phyloP scores from a whole-genome alignment of 2,797 vertebrate species.

The Bryconaethiops microstoma region DNA sequence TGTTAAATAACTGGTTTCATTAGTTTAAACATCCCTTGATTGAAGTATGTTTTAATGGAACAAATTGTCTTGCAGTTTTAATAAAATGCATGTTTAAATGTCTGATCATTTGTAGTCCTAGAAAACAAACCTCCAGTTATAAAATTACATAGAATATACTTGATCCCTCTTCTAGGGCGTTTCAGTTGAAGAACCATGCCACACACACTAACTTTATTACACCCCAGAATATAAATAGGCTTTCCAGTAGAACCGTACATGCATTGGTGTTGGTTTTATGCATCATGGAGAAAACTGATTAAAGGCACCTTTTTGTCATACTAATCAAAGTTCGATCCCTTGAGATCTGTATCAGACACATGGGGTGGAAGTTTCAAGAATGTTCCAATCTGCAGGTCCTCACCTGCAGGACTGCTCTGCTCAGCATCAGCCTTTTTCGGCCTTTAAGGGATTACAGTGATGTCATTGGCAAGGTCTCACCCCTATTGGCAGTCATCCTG shows the following conservation, averaged over 20 bases:
- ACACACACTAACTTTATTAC: not conserved
- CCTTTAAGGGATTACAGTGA: slow-evolving; percentile 61
- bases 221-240: not conserved
- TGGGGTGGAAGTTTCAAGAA: slow-evolving; percentile 29
- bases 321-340: not conserved
- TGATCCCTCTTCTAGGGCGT: not conserved
- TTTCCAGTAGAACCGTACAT: not conserved
- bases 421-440: slow-evolving; percentile 49
- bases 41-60: no score
- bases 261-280: not conserved
- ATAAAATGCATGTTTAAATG: no score
- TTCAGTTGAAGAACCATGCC: not conserved
- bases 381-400: slow-evolving; percentile 41
- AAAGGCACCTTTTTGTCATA: not conserved
- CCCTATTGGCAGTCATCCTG: slow-evolving; percentile 57
- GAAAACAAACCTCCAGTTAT: not conserved
- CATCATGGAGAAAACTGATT: not conserved
- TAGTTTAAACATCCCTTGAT: no score
- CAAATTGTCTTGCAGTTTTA: no score
- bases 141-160: no score
- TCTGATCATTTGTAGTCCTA: not conserved
- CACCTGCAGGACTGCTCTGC: slow-evolving; percentile 46
- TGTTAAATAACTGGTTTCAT: no score
- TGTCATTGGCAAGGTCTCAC: slow-evolving; percentile 61
- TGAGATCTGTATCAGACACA: slow-evolving; percentile 16